Conservation (phyloP, 2,888 invertebrate genomes). For the Calliopum simillimum region DNA sequence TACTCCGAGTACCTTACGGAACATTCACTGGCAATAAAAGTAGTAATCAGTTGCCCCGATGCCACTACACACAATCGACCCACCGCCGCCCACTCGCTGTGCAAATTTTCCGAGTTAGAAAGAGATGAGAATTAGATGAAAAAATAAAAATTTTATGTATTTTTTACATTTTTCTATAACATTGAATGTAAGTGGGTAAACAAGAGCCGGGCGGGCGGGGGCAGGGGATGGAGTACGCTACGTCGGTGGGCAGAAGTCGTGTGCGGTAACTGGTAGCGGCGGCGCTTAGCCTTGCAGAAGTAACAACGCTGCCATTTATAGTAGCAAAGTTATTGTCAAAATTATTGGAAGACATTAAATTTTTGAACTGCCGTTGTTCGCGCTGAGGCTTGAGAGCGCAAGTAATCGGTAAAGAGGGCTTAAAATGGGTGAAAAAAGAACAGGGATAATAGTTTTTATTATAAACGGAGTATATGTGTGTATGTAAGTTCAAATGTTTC, state of each 20-base stretch:
- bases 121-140: constrained; percentile 66
- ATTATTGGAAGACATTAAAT: constrained; percentile 62
- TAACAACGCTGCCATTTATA: constrained; percentile 25
- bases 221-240: constrained; percentile 22
- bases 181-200: constrained; percentile 44
- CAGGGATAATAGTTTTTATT: background rate
- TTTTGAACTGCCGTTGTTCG: constrained; percentile 44
- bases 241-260: background rate
- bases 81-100: constrained; percentile 1
- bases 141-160: constrained; percentile 47
- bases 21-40: constrained; percentile 66
- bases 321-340: constrained; percentile 49
- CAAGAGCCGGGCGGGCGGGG: constrained; percentile 20
- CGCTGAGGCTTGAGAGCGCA: constrained; percentile 3
- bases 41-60: constrained; percentile 63
- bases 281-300: constrained; percentile 23
- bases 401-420: constrained; percentile 15
- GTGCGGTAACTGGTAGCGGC: constrained; percentile 3
- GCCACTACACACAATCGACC: constrained; percentile 10
- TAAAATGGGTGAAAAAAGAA: background rate
- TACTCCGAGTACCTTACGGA: constrained; percentile 50
- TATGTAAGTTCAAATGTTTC: constrained; percentile 13
- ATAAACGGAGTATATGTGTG: constrained; percentile 20
- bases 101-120: constrained; percentile 62
- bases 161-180: constrained; percentile 61